Base-by-base conservation (phyloP, 2,888 invertebrate species). In the Shargacucullia verbasci region DNA sequence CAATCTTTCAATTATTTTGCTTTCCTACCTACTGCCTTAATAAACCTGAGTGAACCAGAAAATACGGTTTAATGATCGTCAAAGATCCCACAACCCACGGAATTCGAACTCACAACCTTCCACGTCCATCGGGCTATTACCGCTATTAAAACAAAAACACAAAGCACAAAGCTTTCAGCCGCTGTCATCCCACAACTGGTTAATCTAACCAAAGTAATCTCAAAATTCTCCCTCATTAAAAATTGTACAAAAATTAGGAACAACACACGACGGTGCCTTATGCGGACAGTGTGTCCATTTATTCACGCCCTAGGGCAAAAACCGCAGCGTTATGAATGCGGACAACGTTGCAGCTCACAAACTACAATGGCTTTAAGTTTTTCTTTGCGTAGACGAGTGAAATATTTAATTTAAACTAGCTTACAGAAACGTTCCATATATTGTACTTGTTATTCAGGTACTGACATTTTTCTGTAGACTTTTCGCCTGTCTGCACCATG, bases 291-390 rank as follows among this genome's bases (percentile, higher is more conserved):
- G 81, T 69, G 65, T 84, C 83, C 83, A 80, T 82, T 83, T 87
- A 84, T 87, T 87, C 83, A 82, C 82, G 81, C 81, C 79, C 80
- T 65, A 70, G 80, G 75, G 79, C 81, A 84, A 85, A 85, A 83
- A 82, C 76, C 81, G 71, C 76, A 49, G 75, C 79, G 76, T 87
- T 86, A 84, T 87, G 83, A 89, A 88, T 83, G 82, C 80, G 79
- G 81, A 81, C 80, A 83, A 76, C 81, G 79, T 80, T 79, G 80
- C 78, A 79, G 69, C 79, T 78, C 70, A 73, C 75, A 72, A 76
- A 77, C 78, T 70, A 73, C 66, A 73, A 65, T 73, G 68, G 70
- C 66, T 76, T 79, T 66, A 70, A 64, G 66, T 76, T 81, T 81
- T 70, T 71, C 69, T 70, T 74, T 72, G 68, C 66, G 61, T 58